Evolutionary conservation across 2,797 vertebrate genomes (phyloP), one percentile per base, ranked within the genome.

Genomic region (Molossus molossus): DNA sequence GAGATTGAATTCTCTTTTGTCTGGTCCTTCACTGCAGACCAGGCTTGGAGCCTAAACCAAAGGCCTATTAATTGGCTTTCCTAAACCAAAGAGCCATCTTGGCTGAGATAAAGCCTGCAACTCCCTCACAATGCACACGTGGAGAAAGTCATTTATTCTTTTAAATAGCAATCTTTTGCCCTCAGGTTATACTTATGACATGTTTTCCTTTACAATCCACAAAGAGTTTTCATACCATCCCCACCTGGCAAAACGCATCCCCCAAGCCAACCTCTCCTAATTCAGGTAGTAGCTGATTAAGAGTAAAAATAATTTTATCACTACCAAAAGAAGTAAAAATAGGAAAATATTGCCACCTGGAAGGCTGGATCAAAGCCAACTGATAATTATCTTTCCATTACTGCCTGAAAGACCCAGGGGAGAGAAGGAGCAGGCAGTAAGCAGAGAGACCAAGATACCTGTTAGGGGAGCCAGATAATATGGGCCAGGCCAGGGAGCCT

Each of bases 101-200:
- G 15, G 18, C 25, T 27, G 90, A 89, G 94, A 93, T 77, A 93
- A 96, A 95, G 80, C 73, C 60, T 62, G 6, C 12, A 10, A 10
- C 83, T 89, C 12, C 53, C 83, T 91, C 72, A 64, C 27, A 80
- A 91, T 29, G 55, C 76, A 73, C 27, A 79, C 50, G 67, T 70
- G n/a, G 45, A 85, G 94, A 17, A 82, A 96, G 72, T 94, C 91
- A 93, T 90, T 96, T 94, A 81, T 90, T 95, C 93, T 93, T 94
- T 81, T 15, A 91, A 97, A 97, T 58, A 67, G 76, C 76, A 50
- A 84, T 67, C 85, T 87, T 87, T 69, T 20, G 29, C 81, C 50
- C 9, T 85, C 60, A 84, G 83, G 53, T 67, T 85, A 82, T 7
- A 53, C 25, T 89, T 95, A n/a, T 82, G 92, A 33, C 65, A 72